Evolutionary conservation across 2,113 vertebrate species (phyloP), one percentile per base, ranked within the genome.

Genomic region (Phyllostomus hastatus): DNA sequence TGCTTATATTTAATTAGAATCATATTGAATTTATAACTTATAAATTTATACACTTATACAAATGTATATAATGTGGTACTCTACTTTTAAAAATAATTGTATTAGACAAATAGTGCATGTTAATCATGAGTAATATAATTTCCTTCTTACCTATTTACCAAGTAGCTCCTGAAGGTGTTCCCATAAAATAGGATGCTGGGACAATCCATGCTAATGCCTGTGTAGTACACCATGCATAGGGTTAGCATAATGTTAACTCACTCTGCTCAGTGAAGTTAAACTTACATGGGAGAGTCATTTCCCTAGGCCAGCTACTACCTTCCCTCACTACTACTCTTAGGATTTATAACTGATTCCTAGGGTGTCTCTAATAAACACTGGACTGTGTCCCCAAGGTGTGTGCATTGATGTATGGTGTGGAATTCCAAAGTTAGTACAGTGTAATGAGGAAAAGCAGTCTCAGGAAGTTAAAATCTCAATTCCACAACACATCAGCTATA

Each of bases 151-250:
- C n/a, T 88, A 94, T 9, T 50, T 93, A 48, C 2, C 5, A 66
- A 76, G 26, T 14, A 33, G 4, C 3, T 89, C n/a, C 86, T 57
- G 38, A 89, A 75, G 6, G 5, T 59, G 28, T 79, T 50, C 4
- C 4, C 33, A 66, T 82, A n/a, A 52, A 85, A 72, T 91, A 94
- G 90, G 95, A 97, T 90, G 59, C 90, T 94, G 46, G 31, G 73
- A 96, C 59, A 85, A 96, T 20, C 20, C 57, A 94, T 50, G 83
- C 24, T 41, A 73, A 88, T 69, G 79, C 52, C 43, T 95, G 46
- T 76, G 80, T 81, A 96, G 19, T 57, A 61, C 1, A 24, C 2
- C 22, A 64, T 0, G 1, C 15, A 35, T 33, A 31, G 67, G 19
- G 38, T 17, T 54, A 61, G 26, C 41, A 33, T 15, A 4, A 90